Evolutionary conservation across 2,113 vertebrate species (phyloP), one percentile per base, ranked within the genome.

Genomic region (Tor tambroides): DNA sequence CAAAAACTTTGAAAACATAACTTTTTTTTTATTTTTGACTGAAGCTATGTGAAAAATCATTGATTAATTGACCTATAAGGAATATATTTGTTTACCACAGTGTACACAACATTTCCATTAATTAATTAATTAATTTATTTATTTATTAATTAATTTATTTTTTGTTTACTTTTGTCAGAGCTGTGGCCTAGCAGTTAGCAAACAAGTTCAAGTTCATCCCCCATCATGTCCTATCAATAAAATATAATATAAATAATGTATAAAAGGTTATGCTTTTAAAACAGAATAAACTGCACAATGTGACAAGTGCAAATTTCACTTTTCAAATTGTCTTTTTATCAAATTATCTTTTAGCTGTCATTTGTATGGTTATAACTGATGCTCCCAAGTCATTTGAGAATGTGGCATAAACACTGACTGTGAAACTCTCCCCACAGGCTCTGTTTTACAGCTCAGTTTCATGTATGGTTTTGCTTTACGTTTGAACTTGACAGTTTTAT

Each of bases 361-460:
- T 75, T 26, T 75, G 23, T n/a, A 43, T 75, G 38, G 10, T 23
- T 75, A 10, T 38, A 14, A 43, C 15, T 23, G 38, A 23, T n/a
- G n/a, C 32, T 72, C 54, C 76, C 4, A 14, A 26, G 32, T 49
- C 51, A 46, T 82, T 46, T 65, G 59, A 83, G 67, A 32, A 83
- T 83, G 28, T 19, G 49, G 81, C 63, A n/a, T n/a, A 54, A 72
- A 72, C 85, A 56, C 4, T 43, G 46, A 21, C 61, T 38, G 30
- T 76, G 78, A 88, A 89, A 85, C 63, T 91, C 83, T 87, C 41
- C 89, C 86, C 89, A 85, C 88, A 90, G 82, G 79, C 91, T 89
- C 65, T 91, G 81, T 80, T 92, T 93, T 90, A 92, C 78, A 91
- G 87, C 85, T 89, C 86, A 63, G 88, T 61, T 88, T 91, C 86